These are phyloP conservation scores for Metopia argyrocephala DNA, from an alignment of 2,888 invertebrate species.

Conservation along the genomic window DNA sequence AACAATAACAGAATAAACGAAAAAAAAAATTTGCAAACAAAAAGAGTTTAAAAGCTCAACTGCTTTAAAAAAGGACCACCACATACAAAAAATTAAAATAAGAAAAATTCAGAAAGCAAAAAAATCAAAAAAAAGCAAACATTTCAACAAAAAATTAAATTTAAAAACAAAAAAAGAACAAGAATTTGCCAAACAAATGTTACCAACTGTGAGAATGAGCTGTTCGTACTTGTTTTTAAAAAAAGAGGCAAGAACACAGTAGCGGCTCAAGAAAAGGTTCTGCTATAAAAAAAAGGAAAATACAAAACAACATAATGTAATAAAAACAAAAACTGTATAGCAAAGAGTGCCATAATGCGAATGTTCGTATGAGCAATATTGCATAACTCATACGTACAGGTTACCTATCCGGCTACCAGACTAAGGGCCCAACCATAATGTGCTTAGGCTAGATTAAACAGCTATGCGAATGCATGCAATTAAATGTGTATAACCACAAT, in stretches of 20 bases:
- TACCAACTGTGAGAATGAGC: conserved; percentile 65
- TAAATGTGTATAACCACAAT: no score
- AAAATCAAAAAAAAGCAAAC: conserved; percentile 57
- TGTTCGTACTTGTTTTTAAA: background rate
- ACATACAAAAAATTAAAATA: background rate
- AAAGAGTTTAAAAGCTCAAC: conserved; percentile 30
- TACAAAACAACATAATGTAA: background rate
- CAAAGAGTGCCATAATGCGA: no score
- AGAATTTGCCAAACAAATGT: conserved; percentile 67
- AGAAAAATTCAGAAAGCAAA: conserved; percentile 41
- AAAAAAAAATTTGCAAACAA: conserved; percentile 47
- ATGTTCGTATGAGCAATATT: no score
- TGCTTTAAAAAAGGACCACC: conserved; percentile 53
- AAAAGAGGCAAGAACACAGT: background rate
- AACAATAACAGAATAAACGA: conserved; percentile 52
- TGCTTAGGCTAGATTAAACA: no score
- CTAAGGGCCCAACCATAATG: no score
- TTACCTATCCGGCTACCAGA: no score
- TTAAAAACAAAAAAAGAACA: conserved; percentile 65
- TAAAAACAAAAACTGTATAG: no score
- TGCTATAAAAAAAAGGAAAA: background rate
- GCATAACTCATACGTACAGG: no score
- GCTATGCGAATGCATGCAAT: no score
- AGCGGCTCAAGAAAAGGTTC: background rate
- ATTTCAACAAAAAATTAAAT: conserved; percentile 19